Conservation (phyloP, 2,888 invertebrate genomes). For the Hypolimnas misippus region DNA sequence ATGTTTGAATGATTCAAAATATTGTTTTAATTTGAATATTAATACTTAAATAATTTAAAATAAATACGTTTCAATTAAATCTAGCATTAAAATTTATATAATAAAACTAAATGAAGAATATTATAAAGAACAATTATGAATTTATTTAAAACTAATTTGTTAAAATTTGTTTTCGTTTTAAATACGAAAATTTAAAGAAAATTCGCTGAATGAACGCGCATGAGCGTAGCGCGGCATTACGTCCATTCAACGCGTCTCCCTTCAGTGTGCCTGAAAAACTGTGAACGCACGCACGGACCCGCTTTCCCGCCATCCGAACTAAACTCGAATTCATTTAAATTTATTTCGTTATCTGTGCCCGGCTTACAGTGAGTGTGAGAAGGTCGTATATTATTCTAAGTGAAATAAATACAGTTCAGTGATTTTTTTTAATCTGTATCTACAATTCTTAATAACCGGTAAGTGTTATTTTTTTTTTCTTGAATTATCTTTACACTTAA, state of each 20-base stretch:
- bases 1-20: too few relatives aligned
- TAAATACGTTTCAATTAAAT: too few relatives aligned
- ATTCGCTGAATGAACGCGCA: conserved; percentile 52
- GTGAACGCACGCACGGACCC: conserved; percentile 64
- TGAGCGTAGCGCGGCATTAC: conserved; percentile 58
- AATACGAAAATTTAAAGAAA: conserved; percentile 26
- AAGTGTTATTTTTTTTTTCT: conserved; percentile 3
- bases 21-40: too few relatives aligned
- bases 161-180: neutral
- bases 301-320: conserved; percentile 55
- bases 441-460: conserved; percentile 6
- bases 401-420: conserved; percentile 29
- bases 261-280: conserved; percentile 73
- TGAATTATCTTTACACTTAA: neutral
- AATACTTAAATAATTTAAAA: too few relatives aligned
- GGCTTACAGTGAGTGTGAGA: conserved; percentile 33
- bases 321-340: conserved; percentile 59
- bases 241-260: conserved; percentile 68
- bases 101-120: too few relatives aligned
- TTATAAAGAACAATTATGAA: too few relatives aligned
- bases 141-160: too few relatives aligned
- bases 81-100: too few relatives aligned
- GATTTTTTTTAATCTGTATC: conserved; percentile 11
- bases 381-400: conserved; percentile 26
- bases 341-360: conserved; percentile 41